Conservation (phyloP, 1,140 invertebrate species). For the Drosophila guanche region DNA sequence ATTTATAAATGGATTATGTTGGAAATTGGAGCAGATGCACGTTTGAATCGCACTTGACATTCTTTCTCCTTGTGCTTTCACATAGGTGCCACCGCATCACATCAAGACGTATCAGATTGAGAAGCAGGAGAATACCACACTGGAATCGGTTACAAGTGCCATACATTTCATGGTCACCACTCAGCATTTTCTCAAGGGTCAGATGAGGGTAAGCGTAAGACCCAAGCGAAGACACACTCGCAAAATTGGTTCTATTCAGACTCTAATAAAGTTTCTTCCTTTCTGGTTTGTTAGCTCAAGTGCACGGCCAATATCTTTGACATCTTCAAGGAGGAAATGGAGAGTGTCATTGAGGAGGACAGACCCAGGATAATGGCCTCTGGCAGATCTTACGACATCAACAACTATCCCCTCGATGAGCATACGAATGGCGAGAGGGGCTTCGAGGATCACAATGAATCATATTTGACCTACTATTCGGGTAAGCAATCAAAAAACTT, state of each 20-base stretch:
- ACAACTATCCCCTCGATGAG: slow-evolving; percentile 77
- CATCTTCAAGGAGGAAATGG: slow-evolving; percentile 82
- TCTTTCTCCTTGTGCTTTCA: slow-evolving; percentile 8
- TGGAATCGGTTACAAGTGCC: slow-evolving; percentile 81
- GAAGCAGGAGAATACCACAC: slow-evolving; percentile 70
- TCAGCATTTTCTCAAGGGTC: slow-evolving; percentile 85
- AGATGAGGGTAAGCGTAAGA: slow-evolving; percentile 84
- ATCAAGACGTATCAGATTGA: slow-evolving; percentile 80
- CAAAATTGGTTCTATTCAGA: neutral
- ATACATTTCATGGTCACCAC: slow-evolving; percentile 85
- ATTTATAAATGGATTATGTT: slow-evolving; percentile 70
- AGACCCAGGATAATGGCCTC: slow-evolving; percentile 81
- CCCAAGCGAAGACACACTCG: neutral
- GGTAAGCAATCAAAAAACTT: slow-evolving; percentile 45
- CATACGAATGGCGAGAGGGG: slow-evolving; percentile 64
- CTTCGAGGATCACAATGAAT: slow-evolving; percentile 81
- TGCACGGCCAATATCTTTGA: slow-evolving; percentile 80
- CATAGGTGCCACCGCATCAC: slow-evolving; percentile 76
- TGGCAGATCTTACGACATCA: slow-evolving; percentile 78
- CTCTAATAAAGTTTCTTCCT: slow-evolving; percentile 17
- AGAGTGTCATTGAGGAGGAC: slow-evolving; percentile 81
- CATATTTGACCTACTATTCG: slow-evolving; percentile 76
- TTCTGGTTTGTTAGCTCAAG: slow-evolving; percentile 64
- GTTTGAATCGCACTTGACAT: slow-evolving; percentile 54
- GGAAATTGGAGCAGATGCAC: slow-evolving; percentile 17